A percentile compares a stretch with the other conserved stretches of the same genome.
Evolutionary conservation across 2,797 vertebrate genomes (phyloP).

Genomic region (Mionectes olivaceus): DNA sequence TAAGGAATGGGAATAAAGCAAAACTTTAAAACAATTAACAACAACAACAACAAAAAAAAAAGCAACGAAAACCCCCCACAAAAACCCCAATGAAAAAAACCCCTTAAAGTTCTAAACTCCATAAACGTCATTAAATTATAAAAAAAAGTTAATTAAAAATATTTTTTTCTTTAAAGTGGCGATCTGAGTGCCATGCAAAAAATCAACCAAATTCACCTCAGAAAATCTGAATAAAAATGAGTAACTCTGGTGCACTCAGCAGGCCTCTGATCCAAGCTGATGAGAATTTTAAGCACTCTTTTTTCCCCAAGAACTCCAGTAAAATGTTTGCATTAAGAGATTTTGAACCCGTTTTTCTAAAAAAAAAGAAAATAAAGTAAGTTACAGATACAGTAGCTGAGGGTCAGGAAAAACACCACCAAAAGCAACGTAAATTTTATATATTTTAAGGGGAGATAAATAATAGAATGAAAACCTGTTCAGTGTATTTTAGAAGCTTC

Average conservation of each 20-base stretch:
- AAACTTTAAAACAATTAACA: neutral
- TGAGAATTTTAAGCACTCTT: neutral
- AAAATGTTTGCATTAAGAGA: neutral
- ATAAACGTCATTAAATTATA: fast-evolving
- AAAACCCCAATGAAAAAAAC: fast-evolving
- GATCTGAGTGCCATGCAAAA: neutral
- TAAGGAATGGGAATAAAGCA: neutral
- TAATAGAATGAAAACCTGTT: fast-evolving
- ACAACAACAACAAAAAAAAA: neutral
- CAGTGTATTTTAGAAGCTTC: neutral
- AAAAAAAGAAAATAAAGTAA: neutral
- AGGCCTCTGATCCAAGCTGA: neutral
- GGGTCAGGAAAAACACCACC: neutral
- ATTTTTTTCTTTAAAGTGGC: neutral
- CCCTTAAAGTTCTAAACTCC: neutral
- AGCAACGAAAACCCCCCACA: fast-evolving
- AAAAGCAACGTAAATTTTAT: fast-evolving
- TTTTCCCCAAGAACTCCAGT: neutral
- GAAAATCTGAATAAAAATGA: neutral
- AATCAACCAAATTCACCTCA: neutral
- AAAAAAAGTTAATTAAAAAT: neutral
- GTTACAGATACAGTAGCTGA: neutral
- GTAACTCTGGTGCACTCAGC: constrained; percentile 64
- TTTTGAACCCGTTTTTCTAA: neutral
- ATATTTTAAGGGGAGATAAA: neutral